A percentile compares a stretch with the other conserved stretches of the same genome.
Evolutionary conservation across 64 coral and sea anemone species (phyloP).

Genomic region (Stylophora pistillata): DNA sequence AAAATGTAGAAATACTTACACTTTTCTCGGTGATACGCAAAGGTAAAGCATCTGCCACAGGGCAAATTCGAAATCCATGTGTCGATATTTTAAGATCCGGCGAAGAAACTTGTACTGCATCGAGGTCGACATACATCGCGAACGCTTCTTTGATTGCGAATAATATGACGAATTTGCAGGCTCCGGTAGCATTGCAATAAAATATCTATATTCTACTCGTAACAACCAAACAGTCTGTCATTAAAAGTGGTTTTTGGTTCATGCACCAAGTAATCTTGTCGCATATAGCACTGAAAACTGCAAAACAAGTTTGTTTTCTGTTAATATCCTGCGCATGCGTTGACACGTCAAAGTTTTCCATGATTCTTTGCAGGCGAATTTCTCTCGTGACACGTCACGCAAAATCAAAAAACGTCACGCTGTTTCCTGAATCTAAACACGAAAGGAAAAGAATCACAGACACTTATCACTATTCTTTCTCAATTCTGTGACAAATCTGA

Average conservation of each 20-base stretch:
- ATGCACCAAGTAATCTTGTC: not conserved
- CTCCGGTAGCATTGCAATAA: constrained; percentile 64
- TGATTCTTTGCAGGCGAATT: constrained; percentile 33
- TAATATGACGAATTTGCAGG: constrained; percentile 69
- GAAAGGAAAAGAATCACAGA: too few species aligned
- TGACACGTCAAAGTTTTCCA: constrained; percentile 88
- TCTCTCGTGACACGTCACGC: not conserved
- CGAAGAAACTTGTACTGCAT: constrained; percentile 93
- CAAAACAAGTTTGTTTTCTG: not conserved
- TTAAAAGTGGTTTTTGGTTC: not conserved
- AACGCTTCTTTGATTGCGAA: constrained; percentile 62
- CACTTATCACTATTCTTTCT: too few species aligned
- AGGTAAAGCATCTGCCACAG: constrained; percentile 99
- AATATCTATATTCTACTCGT: not conserved
- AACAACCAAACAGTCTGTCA: not conserved
- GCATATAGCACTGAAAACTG: constrained; percentile 22
- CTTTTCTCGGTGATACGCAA: constrained; percentile 92
- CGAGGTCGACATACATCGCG: constrained; percentile 79
- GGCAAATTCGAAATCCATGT: constrained; percentile 99
- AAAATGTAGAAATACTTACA: constrained; percentile 66
- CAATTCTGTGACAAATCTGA: too few species aligned
- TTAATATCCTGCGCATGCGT: constrained; percentile 75
- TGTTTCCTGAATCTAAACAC: too few species aligned
- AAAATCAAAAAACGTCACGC: not conserved
- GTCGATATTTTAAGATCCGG: constrained; percentile 88